Evolutionary conservation across 2,113 vertebrate genomes (phyloP), one percentile per base, ranked within the genome.

Genomic region (Cyprinodon brontotheroides): DNA sequence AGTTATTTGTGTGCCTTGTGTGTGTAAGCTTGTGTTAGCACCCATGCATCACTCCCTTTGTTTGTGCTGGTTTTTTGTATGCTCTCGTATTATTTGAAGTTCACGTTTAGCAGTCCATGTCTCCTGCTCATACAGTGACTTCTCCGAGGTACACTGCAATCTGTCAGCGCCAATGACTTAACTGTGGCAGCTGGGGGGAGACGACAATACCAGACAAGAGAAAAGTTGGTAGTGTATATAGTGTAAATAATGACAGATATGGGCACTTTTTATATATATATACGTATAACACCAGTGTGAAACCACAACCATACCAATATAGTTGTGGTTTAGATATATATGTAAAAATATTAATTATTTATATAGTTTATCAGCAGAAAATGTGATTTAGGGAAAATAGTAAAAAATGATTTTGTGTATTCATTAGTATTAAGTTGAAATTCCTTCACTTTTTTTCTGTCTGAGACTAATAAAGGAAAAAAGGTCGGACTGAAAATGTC

Each of bases 141-240:
- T 65, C 72, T 72, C 69, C 75, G 76, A 84, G 77, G 76, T 74
- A 15, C 8, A n/a, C 70, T 14, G 15, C 69, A 38, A 66, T 91
- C 88, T 87, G 65, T 90, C 84, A 89, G 72, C 88, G 68, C 71
- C 88, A 80, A 83, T 82, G 73, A 82, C 87, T 88, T 91, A 89
- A 84, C 48, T 14, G 48, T 79, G 84, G 79, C 89, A 87, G 84
- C 86, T 77, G 83, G 75, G 65, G 11, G 20, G 75, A 75, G 82
- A 84, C 80, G 36, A 69, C 36, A n/a, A 80, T 66, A 22, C 57
- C 1, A 83, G 72, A 71, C 45, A 5, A 61, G 61, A 78, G 75
- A 76, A 85, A 87, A 86, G 75, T 80, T 74, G 74, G 79, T 53
- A 37, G 36, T 62, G 79, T 85, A 87, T 88, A 91, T 53, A 37